phyloP scores from a whole-genome alignment of 2,888 invertebrate genomes.

The Nemurella pictetii region DNA sequence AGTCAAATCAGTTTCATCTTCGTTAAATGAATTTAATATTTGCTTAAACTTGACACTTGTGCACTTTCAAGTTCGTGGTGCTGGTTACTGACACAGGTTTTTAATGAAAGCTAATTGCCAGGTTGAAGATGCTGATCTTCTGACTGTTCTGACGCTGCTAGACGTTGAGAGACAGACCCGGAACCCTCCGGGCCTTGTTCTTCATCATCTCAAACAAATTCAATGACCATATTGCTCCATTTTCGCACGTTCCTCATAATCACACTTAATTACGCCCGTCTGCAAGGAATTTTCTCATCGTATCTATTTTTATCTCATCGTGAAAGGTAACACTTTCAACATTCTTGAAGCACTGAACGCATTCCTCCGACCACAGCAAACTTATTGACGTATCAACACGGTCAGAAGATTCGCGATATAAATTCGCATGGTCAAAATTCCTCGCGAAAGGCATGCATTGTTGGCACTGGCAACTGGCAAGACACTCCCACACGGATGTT shows the following conservation, averaged over 20 bases:
- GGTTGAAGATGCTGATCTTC: too few species aligned
- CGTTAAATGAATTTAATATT: too few species aligned
- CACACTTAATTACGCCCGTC: background rate
- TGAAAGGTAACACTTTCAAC: background rate
- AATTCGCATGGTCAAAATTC: background rate
- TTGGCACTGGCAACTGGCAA: too few species aligned
- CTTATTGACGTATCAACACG: background rate
- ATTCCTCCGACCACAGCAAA: background rate
- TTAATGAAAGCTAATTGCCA: too few species aligned
- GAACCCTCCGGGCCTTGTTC: too few species aligned
- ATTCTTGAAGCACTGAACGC: background rate
- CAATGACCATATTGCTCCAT: background rate
- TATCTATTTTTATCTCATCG: background rate
- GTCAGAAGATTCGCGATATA: background rate
- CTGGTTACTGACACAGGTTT: too few species aligned
- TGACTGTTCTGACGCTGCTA: too few species aligned
- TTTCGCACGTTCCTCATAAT: background rate
- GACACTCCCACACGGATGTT: background rate
- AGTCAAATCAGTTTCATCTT: too few species aligned
- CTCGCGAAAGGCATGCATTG: background rate
- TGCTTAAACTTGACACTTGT: too few species aligned
- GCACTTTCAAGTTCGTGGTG: too few species aligned
- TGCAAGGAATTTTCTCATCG: background rate
- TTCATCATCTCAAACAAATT: too few species aligned
- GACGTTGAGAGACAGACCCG: too few species aligned